phyloP scores from a whole-genome alignment of 2,113 vertebrate genomes.

The Casuarius casuarius region DNA sequence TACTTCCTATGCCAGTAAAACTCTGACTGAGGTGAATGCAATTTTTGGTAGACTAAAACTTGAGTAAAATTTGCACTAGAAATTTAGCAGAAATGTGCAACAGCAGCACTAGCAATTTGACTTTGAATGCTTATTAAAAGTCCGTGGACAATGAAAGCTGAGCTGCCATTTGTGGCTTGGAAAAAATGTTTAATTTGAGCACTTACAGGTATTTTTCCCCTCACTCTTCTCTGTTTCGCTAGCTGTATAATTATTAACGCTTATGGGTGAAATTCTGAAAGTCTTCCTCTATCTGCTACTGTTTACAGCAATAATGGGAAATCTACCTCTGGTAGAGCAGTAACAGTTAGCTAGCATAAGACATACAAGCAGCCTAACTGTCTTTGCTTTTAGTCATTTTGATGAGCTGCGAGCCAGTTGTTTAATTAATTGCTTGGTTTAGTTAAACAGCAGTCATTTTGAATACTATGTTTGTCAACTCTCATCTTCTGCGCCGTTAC shows the following conservation, averaged over 20 bases:
- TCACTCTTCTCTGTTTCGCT: background rate
- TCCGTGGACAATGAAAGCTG: background rate
- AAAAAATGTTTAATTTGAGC: background rate
- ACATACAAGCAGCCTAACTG: background rate
- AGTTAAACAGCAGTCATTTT: background rate
- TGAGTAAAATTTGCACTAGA: conserved; percentile 3
- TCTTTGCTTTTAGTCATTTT: background rate
- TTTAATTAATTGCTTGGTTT: background rate
- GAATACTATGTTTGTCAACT: background rate
- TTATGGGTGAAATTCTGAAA: background rate
- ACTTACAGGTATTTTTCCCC: background rate
- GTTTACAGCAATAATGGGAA: background rate
- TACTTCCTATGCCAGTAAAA: conserved; percentile 34
- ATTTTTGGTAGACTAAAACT: conserved; percentile 21
- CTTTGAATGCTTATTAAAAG: background rate
- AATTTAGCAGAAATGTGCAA: conserved; percentile 13
- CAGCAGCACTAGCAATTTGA: background rate
- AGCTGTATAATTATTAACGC: background rate
- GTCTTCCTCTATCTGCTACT: background rate
- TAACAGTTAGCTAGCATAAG: background rate
- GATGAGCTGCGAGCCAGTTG: background rate
- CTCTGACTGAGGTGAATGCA: background rate
- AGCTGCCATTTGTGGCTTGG: conserved; percentile 2
- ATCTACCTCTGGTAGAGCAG: background rate
- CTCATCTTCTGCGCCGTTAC: background rate